Base-by-base conservation (phyloP, 2,888 invertebrate species). In the Craniophora ligustri region DNA sequence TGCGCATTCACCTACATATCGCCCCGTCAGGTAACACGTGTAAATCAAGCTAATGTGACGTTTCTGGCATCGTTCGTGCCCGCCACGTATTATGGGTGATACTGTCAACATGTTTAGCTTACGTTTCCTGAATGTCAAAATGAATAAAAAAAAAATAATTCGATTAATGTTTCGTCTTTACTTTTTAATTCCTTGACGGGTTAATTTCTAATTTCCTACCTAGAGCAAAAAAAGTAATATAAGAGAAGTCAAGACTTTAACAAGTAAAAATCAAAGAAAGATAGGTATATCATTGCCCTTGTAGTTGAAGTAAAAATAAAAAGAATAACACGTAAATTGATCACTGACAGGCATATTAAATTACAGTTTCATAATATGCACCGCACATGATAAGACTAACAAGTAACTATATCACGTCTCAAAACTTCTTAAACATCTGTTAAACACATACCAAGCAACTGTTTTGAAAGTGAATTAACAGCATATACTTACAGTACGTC, bases 41-140 rank as follows among this genome's bases (percentile, higher is more conserved):
- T 90, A 91, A 90, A 91, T 91, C 90, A 90, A 87, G 82, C 82
- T 90, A 89, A 91, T 90, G 87, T 89, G 89, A 90, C 90, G 79
- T 85, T 83, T 86, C 81, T 80, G 82, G 81, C 83, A 79, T 79
- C 78, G 79, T 75, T 75, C 83, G 78, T 77, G 75, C 76, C 81
- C 78, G 75, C 79, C 78, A 78, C 78, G 72, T 72, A 70, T 75
- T 78, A 69, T 74, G 71, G 67, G 76, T 79, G 76, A 62, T 59
- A 66, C 61, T 39, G 48, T 38, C 28, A 47, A 64, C 49, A 76
- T 61, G 38, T 13, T 63, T 42, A 59, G 34, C 70, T 62, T 63
- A 73, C 40, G 64, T 42, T 42, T 57, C 45, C 30, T 44, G 34
- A 15, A 7, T 3, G 5, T 2, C 4, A 2, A 8, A 6, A n/a